Percentiles rank a stretch among this genome's conserved stretches.
Evolutionary conservation across 2,888 invertebrate species (phyloP).

Genomic region (Malachius bipustulatus): DNA sequence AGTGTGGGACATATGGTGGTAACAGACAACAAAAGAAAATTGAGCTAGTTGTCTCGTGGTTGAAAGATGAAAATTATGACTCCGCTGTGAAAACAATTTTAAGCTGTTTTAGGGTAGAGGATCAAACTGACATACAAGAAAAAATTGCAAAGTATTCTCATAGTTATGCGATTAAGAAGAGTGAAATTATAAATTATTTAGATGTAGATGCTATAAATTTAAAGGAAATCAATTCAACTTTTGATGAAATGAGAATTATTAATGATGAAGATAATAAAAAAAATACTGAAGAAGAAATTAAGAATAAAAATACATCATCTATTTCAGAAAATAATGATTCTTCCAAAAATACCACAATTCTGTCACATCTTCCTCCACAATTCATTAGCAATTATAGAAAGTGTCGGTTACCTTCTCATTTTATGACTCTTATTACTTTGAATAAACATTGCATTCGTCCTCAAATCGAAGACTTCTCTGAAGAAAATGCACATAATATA

Average conservation of each 20-base stretch:
- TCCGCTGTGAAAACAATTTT: constrained; percentile 57
- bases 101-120: constrained; percentile 44
- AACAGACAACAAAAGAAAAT: constrained; percentile 59
- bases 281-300: constrained; percentile 13
- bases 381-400: constrained; percentile 46
- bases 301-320: constrained; percentile 13
- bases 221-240: constrained; percentile 7
- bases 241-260: constrained; percentile 5
- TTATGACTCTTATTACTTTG: constrained; percentile 56
- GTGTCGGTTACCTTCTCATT: constrained; percentile 50
- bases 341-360: constrained; percentile 23
- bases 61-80: constrained; percentile 57
- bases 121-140: constrained; percentile 41
- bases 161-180: constrained; percentile 49
- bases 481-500: constrained; percentile 46
- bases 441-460: constrained; percentile 53
- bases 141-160: constrained; percentile 52
- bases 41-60: constrained; percentile 60
- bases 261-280: too few species aligned
- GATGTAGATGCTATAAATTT: constrained; percentile 19
- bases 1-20: constrained; percentile 37
- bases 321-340: too few species aligned
- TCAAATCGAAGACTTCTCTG: constrained; percentile 58
- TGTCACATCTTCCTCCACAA: constrained; percentile 60
- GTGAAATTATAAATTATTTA: constrained; percentile 49